Percentiles rank a stretch among this genome's conserved stretches.
Evolutionary conservation across 2,797 vertebrate genomes (phyloP).

Genomic region (Trichosurus vulpecula): DNA sequence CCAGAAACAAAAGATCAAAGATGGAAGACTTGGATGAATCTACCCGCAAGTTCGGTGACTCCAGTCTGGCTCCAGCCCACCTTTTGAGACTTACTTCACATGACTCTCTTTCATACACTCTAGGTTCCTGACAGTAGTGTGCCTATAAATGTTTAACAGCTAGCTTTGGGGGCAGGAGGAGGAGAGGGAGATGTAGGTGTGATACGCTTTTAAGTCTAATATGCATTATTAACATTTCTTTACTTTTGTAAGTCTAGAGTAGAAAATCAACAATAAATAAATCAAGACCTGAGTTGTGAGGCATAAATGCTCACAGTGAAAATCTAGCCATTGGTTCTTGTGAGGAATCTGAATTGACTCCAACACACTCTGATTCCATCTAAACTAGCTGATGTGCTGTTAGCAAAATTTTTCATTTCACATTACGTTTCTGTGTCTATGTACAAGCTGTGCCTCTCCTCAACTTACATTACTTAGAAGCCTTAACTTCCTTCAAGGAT

Average conservation of each 20-base stretch:
- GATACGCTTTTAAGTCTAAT: background rate
- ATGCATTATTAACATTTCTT: background rate
- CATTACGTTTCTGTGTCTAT: background rate
- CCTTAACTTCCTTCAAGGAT: too few species aligned
- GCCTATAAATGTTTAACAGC: background rate
- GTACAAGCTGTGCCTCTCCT: background rate
- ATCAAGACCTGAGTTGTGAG: background rate
- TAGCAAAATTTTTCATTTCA: background rate
- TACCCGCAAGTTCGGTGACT: background rate
- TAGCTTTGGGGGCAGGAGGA: background rate
- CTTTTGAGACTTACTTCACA: background rate
- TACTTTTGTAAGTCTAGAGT: background rate
- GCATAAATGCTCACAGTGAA: background rate
- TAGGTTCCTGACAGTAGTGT: background rate
- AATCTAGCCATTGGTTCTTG: background rate
- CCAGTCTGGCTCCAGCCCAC: background rate
- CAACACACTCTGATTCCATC: background rate
- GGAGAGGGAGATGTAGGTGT: background rate
- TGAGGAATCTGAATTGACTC: background rate
- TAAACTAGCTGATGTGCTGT: background rate
- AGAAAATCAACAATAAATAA: background rate
- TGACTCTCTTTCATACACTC: background rate
- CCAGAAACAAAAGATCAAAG: background rate
- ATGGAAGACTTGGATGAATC: background rate
- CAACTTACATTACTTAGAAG: background rate